These are phyloP conservation scores for Petrolisthes cinctipes DNA, from an alignment of 2,888 invertebrate species.

Conservation along the genomic window DNA sequence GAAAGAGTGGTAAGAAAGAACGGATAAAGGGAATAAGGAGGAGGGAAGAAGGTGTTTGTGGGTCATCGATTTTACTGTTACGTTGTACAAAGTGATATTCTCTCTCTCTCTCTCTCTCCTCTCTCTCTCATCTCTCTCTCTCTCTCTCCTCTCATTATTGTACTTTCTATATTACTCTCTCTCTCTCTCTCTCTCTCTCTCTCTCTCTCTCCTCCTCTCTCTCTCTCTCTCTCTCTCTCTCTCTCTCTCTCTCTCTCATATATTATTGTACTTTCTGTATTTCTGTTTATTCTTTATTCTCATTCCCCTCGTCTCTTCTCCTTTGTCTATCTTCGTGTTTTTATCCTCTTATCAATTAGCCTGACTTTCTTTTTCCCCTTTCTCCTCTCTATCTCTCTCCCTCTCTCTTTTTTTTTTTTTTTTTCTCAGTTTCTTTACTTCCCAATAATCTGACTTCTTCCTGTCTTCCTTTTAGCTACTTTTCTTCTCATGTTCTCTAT, in stretches of 20 bases:
- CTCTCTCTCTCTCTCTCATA: neutral
- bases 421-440: neutral
- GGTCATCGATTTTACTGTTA: slow-evolving; percentile 29
- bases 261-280: too few relatives aligned
- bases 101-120: neutral
- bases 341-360: too few relatives aligned
- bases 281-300: too few relatives aligned
- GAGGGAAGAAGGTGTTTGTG: neutral
- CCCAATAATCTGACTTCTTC: neutral
- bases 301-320: too few relatives aligned
- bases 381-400: neutral
- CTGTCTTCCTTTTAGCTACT: neutral
- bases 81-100: neutral
- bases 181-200: neutral
- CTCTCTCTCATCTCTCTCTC: neutral
- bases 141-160: neutral
- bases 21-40: neutral
- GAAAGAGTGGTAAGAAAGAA: slow-evolving; percentile 26
- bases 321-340: too few relatives aligned
- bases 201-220: neutral
- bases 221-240: neutral
- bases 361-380: too few relatives aligned
- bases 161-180: neutral
- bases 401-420: neutral
- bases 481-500: neutral